phyloP scores from a whole-genome alignment of 2,797 vertebrate species.

The Brachymystax lenok region DNA sequence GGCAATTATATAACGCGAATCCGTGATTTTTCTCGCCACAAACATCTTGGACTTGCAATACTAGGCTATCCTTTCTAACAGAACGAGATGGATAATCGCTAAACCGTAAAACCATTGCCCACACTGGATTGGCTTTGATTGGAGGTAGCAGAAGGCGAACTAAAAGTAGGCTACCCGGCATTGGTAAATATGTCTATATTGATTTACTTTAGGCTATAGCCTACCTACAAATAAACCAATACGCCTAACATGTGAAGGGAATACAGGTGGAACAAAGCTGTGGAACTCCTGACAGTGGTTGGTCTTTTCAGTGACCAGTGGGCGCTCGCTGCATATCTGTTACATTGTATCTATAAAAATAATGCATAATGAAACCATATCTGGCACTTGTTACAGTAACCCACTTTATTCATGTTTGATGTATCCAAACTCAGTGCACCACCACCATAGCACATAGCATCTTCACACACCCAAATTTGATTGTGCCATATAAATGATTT shows the following conservation, averaged over 20 bases:
- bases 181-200: slow-evolving; percentile 48
- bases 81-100: slow-evolving; percentile 36
- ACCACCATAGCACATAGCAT: not conserved
- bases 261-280: not conserved
- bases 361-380: slow-evolving; percentile 12
- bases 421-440: not conserved
- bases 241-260: not conserved
- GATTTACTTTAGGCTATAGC: slow-evolving; percentile 4
- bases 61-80: not conserved
- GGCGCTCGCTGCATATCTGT: not conserved
- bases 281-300: not conserved
- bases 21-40: slow-evolving; percentile 9
- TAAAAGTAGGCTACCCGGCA: slow-evolving; percentile 6
- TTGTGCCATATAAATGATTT: slow-evolving; percentile 66
- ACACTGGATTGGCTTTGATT: slow-evolving; percentile 27
- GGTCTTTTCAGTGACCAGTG: not conserved
- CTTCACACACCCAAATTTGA: slow-evolving; percentile 71
- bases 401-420: slow-evolving; percentile 32
- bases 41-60: not conserved
- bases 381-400: slow-evolving; percentile 35
- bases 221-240: not conserved
- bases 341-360: not conserved
- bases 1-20: too few relatives aligned
- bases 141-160: slow-evolving; percentile 15
- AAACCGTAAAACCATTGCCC: not conserved